These are phyloP conservation scores for Menura novaehollandiae DNA, from an alignment of 2,113 vertebrate species.

Conservation along the genomic window DNA sequence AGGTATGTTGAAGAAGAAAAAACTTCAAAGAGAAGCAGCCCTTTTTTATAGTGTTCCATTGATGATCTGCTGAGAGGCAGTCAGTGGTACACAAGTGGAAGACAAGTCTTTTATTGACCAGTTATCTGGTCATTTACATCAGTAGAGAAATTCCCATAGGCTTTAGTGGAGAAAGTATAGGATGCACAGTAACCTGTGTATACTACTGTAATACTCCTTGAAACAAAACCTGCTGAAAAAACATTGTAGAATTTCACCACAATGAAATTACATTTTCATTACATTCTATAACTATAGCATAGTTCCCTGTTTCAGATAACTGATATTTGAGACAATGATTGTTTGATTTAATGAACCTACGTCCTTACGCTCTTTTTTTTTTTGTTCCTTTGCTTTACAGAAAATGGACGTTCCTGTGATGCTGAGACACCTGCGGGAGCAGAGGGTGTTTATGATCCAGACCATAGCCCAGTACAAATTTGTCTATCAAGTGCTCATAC, in stretches of 20 bases:
- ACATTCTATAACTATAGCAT: not conserved
- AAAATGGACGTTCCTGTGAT: constrained; percentile 89
- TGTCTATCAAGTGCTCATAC: constrained; percentile 93
- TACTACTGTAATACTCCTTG: not conserved
- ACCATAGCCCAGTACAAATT: constrained; percentile 95
- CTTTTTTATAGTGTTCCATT: not conserved
- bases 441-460: constrained; percentile 95
- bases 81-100: too few relatives aligned
- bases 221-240: not conserved
- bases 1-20: not conserved
- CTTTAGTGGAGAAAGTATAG: too few relatives aligned
- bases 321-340: not conserved
- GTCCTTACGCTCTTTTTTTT: not conserved
- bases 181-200: too few relatives aligned
- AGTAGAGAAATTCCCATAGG: too few relatives aligned
- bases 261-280: not conserved
- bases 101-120: not conserved
- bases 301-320: not conserved
- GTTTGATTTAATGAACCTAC: not conserved
- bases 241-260: not conserved
- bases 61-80: not conserved
- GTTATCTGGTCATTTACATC: not conserved
- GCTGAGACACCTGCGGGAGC: constrained; percentile 86
- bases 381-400: constrained; percentile 61
- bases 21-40: not conserved